Conservation (phyloP, 2,888 invertebrate species). For the Agrotis segetum region DNA sequence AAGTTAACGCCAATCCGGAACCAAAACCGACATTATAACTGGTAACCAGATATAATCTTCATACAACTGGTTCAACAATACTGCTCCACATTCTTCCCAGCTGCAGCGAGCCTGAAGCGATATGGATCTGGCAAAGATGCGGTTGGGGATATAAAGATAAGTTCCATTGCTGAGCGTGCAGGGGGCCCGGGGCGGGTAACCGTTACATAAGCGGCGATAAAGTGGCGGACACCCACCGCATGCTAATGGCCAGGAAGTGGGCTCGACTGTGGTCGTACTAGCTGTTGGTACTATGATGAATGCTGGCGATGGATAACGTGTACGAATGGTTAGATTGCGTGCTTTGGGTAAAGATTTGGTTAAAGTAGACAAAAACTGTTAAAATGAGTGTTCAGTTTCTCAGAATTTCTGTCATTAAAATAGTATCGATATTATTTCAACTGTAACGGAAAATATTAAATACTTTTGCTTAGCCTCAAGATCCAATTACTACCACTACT, state of each 20-base stretch:
- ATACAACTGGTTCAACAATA: slow-evolving; percentile 20
- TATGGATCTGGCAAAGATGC: slow-evolving; percentile 25
- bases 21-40: slow-evolving; percentile 12
- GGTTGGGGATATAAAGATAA: slow-evolving; percentile 20
- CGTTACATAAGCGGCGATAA: slow-evolving; percentile 67
- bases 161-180: slow-evolving; percentile 47
- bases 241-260: slow-evolving; percentile 70
- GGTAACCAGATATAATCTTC: slow-evolving; percentile 30
- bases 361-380: neutral
- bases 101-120: slow-evolving; percentile 15
- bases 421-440: neutral
- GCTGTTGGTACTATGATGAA: slow-evolving; percentile 40
- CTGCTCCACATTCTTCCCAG: slow-evolving; percentile 26
- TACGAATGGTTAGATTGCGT: slow-evolving; percentile 28
- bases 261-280: slow-evolving; percentile 23
- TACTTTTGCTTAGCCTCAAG: neutral
- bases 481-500: neutral
- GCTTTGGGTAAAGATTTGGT: slow-evolving; percentile 23
- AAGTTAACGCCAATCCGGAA: slow-evolving; percentile 14
- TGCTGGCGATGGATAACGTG: slow-evolving; percentile 3
- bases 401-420: no score
- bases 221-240: slow-evolving; percentile 52
- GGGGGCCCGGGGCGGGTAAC: slow-evolving; percentile 49
- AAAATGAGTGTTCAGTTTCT: neutral
- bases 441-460: neutral